phyloP scores from a whole-genome alignment of 2,113 vertebrate species.

The Triplophysa tibetana region DNA sequence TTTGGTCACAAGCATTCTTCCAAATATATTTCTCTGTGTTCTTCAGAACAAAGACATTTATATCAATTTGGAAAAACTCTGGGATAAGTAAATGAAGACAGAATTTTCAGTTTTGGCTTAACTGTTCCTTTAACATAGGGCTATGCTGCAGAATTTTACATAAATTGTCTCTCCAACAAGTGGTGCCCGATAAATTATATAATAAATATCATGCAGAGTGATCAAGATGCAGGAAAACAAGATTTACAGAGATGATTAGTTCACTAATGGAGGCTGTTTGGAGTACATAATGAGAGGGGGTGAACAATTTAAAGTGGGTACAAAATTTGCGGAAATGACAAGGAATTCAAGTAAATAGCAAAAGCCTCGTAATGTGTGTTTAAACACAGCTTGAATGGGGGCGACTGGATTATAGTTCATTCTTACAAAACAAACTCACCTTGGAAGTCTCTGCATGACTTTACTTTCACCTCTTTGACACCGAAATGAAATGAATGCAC shows the following conservation, averaged over 20 bases:
- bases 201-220: neutral
- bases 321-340: neutral
- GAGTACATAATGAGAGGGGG: constrained; percentile 16
- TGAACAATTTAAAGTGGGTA: neutral
- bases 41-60: too few species aligned
- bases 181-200: neutral
- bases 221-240: constrained; percentile 5
- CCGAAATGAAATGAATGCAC: constrained; percentile 22
- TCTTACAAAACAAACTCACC: neutral
- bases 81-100: too few species aligned
- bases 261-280: constrained; percentile 42
- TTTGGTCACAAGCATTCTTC: too few species aligned
- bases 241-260: constrained; percentile 32
- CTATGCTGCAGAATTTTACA: neutral
- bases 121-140: neutral
- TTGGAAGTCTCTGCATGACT: neutral
- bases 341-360: neutral
- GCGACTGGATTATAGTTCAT: neutral
- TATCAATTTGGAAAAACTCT: too few species aligned
- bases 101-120: too few species aligned
- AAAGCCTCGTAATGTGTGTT: neutral
- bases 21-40: too few species aligned
- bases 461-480: constrained; percentile 24
- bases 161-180: neutral
- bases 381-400: neutral